Percentiles rank a stretch among this genome's conserved stretches.
Conservation (phyloP, 2,888 invertebrate genomes). For the Noctua comes region DNA sequence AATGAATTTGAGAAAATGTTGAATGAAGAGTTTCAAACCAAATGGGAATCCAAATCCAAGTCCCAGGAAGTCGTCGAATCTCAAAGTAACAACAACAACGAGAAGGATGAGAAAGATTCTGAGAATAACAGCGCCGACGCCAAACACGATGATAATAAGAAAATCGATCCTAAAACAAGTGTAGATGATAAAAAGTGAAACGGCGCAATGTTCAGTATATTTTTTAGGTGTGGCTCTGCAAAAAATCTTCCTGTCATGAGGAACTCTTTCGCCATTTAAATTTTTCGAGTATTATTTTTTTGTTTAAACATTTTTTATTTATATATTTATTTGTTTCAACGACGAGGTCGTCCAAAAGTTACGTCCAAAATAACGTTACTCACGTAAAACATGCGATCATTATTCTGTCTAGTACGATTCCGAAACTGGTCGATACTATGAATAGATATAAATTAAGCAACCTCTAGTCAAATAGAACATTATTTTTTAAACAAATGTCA, state of each 20-base stretch:
- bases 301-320: slow-evolving; percentile 77
- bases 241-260: slow-evolving; percentile 56
- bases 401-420: slow-evolving; percentile 57
- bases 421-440: slow-evolving; percentile 65
- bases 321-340: slow-evolving; percentile 75
- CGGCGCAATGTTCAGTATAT: slow-evolving; percentile 28
- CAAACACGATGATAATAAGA: slow-evolving; percentile 77
- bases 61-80: slow-evolving; percentile 73
- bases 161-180: slow-evolving; percentile 72
- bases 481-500: slow-evolving; percentile 86
- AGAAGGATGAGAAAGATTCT: slow-evolving; percentile 76
- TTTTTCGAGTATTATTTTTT: slow-evolving; percentile 78
- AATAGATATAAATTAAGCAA: slow-evolving; percentile 74
- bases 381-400: slow-evolving; percentile 60
- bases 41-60: slow-evolving; percentile 80
- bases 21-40: slow-evolving; percentile 84
- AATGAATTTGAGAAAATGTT: slow-evolving; percentile 86
- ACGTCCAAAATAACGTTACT: too few relatives aligned
- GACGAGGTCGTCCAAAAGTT: slow-evolving; percentile 53
- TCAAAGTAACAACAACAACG: slow-evolving; percentile 69
- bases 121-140: slow-evolving; percentile 71
- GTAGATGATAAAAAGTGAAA: slow-evolving; percentile 78
- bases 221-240: slow-evolving; percentile 60
- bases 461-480: slow-evolving; percentile 83
- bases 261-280: slow-evolving; percentile 69